Evolutionary conservation across 2,888 invertebrate species (phyloP).

Genomic region (Apotomis turbidana): DNA sequence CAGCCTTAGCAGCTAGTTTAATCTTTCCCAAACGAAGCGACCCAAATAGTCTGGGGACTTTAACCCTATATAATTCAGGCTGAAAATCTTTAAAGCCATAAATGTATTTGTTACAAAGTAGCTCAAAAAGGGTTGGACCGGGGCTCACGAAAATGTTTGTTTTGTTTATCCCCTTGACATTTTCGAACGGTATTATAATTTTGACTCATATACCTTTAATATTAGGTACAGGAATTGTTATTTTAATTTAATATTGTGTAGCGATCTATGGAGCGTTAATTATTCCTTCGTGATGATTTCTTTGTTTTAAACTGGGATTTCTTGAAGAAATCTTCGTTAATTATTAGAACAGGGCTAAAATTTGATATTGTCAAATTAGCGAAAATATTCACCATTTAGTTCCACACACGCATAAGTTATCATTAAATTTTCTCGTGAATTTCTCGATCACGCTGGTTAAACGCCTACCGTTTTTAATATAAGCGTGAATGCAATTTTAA

Average conservation of each 20-base stretch:
- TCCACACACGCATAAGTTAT: background rate
- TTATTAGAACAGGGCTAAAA: background rate
- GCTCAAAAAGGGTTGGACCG: constrained; percentile 25
- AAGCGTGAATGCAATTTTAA: constrained; percentile 13
- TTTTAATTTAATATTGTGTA: too few species aligned
- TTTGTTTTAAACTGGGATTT: too few species aligned
- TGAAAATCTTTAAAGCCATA: constrained; percentile 38
- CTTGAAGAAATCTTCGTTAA: background rate
- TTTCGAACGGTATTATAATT: constrained; percentile 29
- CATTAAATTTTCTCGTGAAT: constrained; percentile 22
- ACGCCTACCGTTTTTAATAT: constrained; percentile 14
- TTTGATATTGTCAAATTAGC: background rate
- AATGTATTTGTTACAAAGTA: constrained; percentile 36
- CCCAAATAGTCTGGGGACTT: constrained; percentile 17
- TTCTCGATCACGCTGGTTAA: constrained; percentile 21
- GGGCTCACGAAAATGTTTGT: constrained; percentile 33
- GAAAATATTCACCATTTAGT: constrained; percentile 10
- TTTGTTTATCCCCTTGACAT: constrained; percentile 30
- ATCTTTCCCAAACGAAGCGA: constrained; percentile 15
- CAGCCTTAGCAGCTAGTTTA: background rate
- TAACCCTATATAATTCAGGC: constrained; percentile 28
- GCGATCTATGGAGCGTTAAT: too few species aligned
- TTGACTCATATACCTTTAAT: constrained; percentile 22
- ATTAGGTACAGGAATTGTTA: background rate
- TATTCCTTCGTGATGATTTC: background rate